Percentiles rank a stretch among this genome's conserved stretches.
These are phyloP conservation scores for Drosophila prosaltans DNA, from an alignment of 1,140 invertebrate species.

Conservation along the genomic window DNA sequence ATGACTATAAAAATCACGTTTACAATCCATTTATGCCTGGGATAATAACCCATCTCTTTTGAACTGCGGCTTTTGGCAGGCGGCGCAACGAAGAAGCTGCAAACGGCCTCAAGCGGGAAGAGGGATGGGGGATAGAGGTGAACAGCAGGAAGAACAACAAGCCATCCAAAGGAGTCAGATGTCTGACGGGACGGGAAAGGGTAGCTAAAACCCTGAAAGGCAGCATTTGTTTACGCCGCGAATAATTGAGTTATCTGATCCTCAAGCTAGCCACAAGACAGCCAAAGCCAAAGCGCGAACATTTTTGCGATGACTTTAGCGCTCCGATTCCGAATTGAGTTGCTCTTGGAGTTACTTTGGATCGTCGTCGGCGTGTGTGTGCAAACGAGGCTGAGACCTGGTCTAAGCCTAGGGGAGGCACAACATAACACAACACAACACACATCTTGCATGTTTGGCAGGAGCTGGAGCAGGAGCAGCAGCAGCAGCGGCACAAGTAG, in stretches of 20 bases:
- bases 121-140: neutral
- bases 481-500: slow-evolving; percentile 62
- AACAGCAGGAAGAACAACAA: neutral
- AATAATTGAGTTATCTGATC: slow-evolving; percentile 83
- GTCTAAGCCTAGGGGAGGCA: slow-evolving; percentile 22
- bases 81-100: slow-evolving; percentile 39
- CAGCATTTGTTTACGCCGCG: slow-evolving; percentile 83
- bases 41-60: slow-evolving; percentile 82
- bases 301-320: neutral
- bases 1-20: slow-evolving; percentile 83
- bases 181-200: slow-evolving; percentile 31
- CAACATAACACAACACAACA: slow-evolving; percentile 7
- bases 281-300: slow-evolving; percentile 35
- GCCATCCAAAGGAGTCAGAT: neutral
- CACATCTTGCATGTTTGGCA: slow-evolving; percentile 53
- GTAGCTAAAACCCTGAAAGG: slow-evolving; percentile 66
- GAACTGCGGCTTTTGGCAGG: slow-evolving; percentile 38
- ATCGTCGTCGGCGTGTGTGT: slow-evolving; percentile 1
- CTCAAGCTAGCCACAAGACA: slow-evolving; percentile 73
- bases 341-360: neutral
- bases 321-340: slow-evolving; percentile 15
- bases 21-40: slow-evolving; percentile 83
- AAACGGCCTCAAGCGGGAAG: slow-evolving; percentile 22
- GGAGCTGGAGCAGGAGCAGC: neutral
- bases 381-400: slow-evolving; percentile 21